Percentiles rank a stretch among this genome's conserved stretches.
Conservation (phyloP, 2,797 vertebrate species). For the Labeo calbasu region DNA sequence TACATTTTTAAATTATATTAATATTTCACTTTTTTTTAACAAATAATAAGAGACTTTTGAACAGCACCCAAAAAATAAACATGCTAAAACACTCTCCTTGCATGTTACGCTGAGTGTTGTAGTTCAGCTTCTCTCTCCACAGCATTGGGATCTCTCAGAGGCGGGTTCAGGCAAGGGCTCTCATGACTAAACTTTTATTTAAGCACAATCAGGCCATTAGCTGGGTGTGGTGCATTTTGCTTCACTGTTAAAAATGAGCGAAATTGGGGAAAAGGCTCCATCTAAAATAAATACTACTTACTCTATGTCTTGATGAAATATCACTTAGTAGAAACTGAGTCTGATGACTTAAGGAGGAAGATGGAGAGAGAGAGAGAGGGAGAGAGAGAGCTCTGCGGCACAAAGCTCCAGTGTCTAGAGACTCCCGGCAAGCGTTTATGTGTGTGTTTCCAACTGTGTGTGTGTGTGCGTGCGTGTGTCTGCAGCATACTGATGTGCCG, state of each 20-base stretch:
- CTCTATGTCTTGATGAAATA: slow-evolving; percentile 60
- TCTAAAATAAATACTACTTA: slow-evolving; percentile 2
- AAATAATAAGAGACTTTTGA: neutral
- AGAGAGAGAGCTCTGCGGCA: slow-evolving; percentile 44
- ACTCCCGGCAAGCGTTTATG: slow-evolving; percentile 49
- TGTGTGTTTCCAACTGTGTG: slow-evolving; percentile 48
- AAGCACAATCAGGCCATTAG: neutral
- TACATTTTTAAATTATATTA: neutral
- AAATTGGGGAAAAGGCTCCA: neutral
- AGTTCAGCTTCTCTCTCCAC: neutral
- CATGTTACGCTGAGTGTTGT: neutral
- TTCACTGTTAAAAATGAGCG: neutral
- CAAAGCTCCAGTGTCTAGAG: slow-evolving; percentile 65
- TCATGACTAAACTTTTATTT: neutral
- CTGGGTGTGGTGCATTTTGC: slow-evolving; percentile 21
- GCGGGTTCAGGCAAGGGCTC: slow-evolving; percentile 1
- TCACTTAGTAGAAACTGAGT: slow-evolving; percentile 61
- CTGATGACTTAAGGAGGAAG: slow-evolving; percentile 47
- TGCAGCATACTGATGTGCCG: slow-evolving; percentile 63
- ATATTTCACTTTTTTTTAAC: neutral
- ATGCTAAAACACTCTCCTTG: neutral
- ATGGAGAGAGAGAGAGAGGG: slow-evolving; percentile 36
- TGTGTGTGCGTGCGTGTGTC: slow-evolving; percentile 44
- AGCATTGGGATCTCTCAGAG: slow-evolving; percentile 1
- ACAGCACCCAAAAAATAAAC: neutral